Base-by-base conservation (phyloP, 2,797 vertebrate genomes). In the Notolabrus celidotus region DNA sequence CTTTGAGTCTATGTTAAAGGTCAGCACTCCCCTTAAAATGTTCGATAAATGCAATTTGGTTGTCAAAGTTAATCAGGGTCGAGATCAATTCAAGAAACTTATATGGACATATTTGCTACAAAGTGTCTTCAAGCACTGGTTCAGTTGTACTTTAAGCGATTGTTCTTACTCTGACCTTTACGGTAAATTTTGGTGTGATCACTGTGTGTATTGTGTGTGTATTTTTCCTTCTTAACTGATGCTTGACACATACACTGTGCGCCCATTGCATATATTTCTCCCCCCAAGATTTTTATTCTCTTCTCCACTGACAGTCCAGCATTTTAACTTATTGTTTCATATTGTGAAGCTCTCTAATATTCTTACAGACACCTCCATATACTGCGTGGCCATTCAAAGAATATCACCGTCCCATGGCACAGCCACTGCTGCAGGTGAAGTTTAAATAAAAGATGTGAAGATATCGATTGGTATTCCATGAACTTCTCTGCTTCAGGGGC, bases 401-500 rank as follows among this genome's bases (percentile, higher is more conserved):
- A 70, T 52, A 62, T 71, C 58, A 43, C 19, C 42, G 25, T 57
- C 34, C 20, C 33, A 50, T 47, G 54, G 36, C 74, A 17, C 25
- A 23, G 34, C 57, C 47, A 33, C 66, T 60, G 83, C 85, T 86
- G 58, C 74, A 64, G 88, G 84, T 78, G 41, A 80, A 67, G 70
- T 86, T 81, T 90, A 71, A 91, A 90, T 90, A 89, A 88, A 82
- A 87, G 2, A 91, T 88, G 85, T 23, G n/a, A 68, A 42, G 31
- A 17, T 62, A 79, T 69, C 54, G 67, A 88, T 86, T 88, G 67
- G 67, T 84, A 87, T 86, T 89, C 85, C 31, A 39, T 57, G 64
- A 86, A 64, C 55, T 54, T 55, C 66, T 73, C 64, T 49, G 54
- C 74, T 74, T 33, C 39, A 57, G 73, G 60, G 47, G 54, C 53